Percentiles rank a stretch among this genome's conserved stretches.
These are phyloP conservation scores for Sorex fumeus DNA, from an alignment of 2,113 vertebrate genomes.

Conservation along the genomic window DNA sequence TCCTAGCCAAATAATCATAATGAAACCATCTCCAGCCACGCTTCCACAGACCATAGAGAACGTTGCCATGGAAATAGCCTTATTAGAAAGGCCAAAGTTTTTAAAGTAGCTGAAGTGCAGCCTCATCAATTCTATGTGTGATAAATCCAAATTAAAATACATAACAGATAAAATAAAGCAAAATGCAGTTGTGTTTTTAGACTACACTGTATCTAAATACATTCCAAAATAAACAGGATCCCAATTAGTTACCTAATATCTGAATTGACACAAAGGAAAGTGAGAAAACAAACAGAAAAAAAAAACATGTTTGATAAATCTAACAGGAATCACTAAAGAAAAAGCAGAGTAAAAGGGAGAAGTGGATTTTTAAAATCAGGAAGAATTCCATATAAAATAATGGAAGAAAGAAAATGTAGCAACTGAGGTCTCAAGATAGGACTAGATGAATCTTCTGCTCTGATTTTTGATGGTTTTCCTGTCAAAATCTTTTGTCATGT, in stretches of 20 bases:
- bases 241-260: not conserved
- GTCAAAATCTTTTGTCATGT: not conserved
- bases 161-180: not conserved
- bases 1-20: not conserved
- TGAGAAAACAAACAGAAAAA: not conserved
- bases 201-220: not conserved
- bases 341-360: conserved; percentile 31
- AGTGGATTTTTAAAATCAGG: not conserved
- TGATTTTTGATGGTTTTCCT: not conserved
- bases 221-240: not conserved
- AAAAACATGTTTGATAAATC: not conserved
- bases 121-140: not conserved
- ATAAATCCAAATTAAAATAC: not conserved
- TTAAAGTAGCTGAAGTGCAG: conserved; percentile 37
- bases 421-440: not conserved
- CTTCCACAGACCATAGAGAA: not conserved
- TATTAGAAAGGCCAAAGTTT: not conserved
- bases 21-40: not conserved
- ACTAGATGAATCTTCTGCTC: not conserved
- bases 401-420: not conserved
- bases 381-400: not conserved
- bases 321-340: conserved; percentile 5
- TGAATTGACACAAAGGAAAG: not conserved
- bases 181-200: not conserved
- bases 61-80: not conserved